A percentile compares a stretch with the other conserved stretches of the same genome.
Conservation (phyloP, 53 echinoderm and acorn worm species). For the Luidia sarsii region DNA sequence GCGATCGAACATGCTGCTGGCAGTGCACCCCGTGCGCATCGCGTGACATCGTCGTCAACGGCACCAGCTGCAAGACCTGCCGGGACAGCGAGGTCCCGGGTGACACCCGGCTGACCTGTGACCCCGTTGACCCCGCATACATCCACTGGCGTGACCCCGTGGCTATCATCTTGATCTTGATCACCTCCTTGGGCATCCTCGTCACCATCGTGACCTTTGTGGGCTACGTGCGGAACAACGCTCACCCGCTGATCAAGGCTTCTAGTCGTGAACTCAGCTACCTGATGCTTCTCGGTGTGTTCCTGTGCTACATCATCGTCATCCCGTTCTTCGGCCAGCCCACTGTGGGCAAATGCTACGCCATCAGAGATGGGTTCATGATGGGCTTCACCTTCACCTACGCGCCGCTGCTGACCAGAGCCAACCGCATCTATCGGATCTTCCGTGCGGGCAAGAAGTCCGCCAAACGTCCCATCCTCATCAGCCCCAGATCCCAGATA, state of each 20-base stretch:
- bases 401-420: slow-evolving; percentile 56
- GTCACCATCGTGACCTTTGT: slow-evolving; percentile 5
- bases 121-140: slow-evolving; percentile 31
- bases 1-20: slow-evolving; percentile 58
- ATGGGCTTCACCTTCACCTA: slow-evolving; percentile 69
- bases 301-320: slow-evolving; percentile 53
- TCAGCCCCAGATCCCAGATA: slow-evolving; percentile 67
- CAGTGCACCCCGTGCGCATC: slow-evolving; percentile 44
- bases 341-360: slow-evolving; percentile 42
- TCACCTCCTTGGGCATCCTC: slow-evolving; percentile 34
- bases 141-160: slow-evolving; percentile 42
- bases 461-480: slow-evolving; percentile 54
- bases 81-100: slow-evolving; percentile 4
- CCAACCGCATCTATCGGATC: slow-evolving; percentile 68
- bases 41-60: slow-evolving; percentile 27
- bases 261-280: slow-evolving; percentile 69
- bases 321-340: slow-evolving; percentile 59
- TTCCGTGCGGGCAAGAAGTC: slow-evolving; percentile 69
- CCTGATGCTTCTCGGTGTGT: slow-evolving; percentile 60
- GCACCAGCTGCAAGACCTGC: slow-evolving; percentile 34
- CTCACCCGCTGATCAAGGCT: slow-evolving; percentile 53
- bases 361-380: slow-evolving; percentile 60
- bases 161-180: slow-evolving; percentile 30
- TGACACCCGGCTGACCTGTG: background rate
- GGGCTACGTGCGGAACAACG: slow-evolving; percentile 43